Conservation (phyloP, 2,888 invertebrate genomes). For the Tinea semifulvella region DNA sequence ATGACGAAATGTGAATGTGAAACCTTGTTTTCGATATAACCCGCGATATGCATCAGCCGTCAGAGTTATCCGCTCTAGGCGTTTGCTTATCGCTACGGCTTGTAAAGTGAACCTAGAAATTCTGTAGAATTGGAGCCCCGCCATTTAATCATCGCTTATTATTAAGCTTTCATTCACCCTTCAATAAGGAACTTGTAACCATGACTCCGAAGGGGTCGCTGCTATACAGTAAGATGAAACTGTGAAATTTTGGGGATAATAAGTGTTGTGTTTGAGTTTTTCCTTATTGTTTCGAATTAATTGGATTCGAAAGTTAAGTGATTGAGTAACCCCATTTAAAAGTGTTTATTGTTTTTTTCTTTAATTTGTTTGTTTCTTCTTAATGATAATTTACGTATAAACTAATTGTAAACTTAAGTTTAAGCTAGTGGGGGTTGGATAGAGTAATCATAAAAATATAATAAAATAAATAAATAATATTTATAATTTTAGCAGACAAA, state of each 20-base stretch:
- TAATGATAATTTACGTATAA: too few species aligned
- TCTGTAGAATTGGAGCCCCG: constrained; percentile 29
- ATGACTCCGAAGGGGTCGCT: constrained; percentile 10
- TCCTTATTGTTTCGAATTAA: constrained; percentile 12
- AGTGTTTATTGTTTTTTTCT: constrained; percentile 2
- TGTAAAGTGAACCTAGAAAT: constrained; percentile 3
- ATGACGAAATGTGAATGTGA: too few species aligned
- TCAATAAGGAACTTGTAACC: constrained; percentile 13
- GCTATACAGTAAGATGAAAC: constrained; percentile 9
- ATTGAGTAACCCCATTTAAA: constrained; percentile 1
- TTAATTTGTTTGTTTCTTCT: background rate
- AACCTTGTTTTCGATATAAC: too few species aligned
- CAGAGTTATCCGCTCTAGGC: background rate
- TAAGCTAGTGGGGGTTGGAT: too few species aligned
- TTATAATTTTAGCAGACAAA: too few species aligned
- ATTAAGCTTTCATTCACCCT: constrained; percentile 40
- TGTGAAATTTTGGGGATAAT: constrained; percentile 13
- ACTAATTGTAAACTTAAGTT: too few species aligned
- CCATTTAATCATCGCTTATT: constrained; percentile 49
- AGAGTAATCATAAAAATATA: too few species aligned
- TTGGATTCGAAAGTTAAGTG: constrained; percentile 12
- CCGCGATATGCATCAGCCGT: too few species aligned
- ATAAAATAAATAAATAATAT: too few species aligned
- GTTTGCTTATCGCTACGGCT: constrained; percentile 6
- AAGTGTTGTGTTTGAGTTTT: constrained; percentile 14